Base-by-base conservation (phyloP, 2,888 invertebrate genomes). In the Rhagonycha lutea region DNA sequence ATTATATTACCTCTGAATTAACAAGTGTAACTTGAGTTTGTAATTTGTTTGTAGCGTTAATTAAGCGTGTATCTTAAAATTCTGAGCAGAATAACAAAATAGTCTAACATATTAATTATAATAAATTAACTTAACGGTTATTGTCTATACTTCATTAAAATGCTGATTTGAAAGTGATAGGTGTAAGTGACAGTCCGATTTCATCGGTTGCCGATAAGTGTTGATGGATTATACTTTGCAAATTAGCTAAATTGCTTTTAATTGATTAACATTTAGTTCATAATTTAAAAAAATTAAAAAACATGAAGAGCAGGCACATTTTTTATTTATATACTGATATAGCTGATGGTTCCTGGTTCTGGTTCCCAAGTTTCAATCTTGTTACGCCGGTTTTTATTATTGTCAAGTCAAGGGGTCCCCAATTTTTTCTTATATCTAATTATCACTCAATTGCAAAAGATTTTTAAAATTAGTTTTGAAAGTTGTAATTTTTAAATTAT, bases 101-200 rank as follows among this genome's bases (percentile, higher is more conserved):
- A 65, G 26, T 23, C 63, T 65, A 23, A 65, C 63, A 65, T 65
- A 65, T 65, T 65, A 65, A 65, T 65, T 65, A 65, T 65, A 65
- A 65, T 65, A 65, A 65, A 65, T 65, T 65, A 65, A 65, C 12
- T 65, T 65, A 65, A 65, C 63, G 63, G 63, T 65, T 65, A 65
- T 47, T 47, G 47, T 47, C 47, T n/a, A 47, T 47, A 47, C 47
- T 47, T 47, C 47, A n/a, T 47, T 47, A 47, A n/a, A 65, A 24
- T n/a, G 63, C 24, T 65, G 24, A n/a, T 24, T 63, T 65, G 63
- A 65, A 65, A 24, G 63, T 65, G 63, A 65, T 65, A 65, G 24
- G 63, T 65, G 63, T 65, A 26, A 23, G 63, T 65, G 63, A 65
- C 63, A 65, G 63, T 65, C 63, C 63, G 18, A 24, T 65, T 65